Base-by-base conservation (phyloP, 2,113 vertebrate genomes). In the Tyrannus savana region DNA sequence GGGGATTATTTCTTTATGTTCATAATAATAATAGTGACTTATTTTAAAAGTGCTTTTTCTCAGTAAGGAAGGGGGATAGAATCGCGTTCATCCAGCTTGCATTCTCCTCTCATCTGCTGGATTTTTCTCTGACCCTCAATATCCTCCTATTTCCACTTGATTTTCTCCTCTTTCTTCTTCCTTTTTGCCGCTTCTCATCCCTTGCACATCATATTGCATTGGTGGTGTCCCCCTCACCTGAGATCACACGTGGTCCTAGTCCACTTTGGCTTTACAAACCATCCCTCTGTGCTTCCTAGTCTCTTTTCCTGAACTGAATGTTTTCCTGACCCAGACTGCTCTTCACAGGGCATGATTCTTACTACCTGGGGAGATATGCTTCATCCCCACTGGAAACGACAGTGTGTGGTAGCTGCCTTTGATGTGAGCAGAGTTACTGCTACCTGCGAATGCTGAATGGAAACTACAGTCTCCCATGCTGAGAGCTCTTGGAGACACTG, bases 1-100 rank as follows among this genome's bases (percentile, higher is more conserved):
- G 64, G 71, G 83, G 95, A 94, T 96, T 90, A 91, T 93, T 96
- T 95, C 80, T 95, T 84, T 67, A 83, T 88, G 41, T 92, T 95
- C 2, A 7, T 93, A 64, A 18, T 83, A 87, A 87, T 66, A 90
- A 49, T 96, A 94, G 91, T 91, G 55, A 84, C 87, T 96, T 95
- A 84, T 72, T 94, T 95, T 84, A 84, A 83, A 90, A 82, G 68
- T 73, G 92, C 58, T 97, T 96, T 93, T 67, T 10, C 68, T 93
- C 60, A 60, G 11, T 87, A 86, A 95, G 78, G 58, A 74, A 12
- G 2, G 19, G 33, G 46, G 16, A 50, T 80, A 90, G 55, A 87
- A 77, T 4, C 69, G 12, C 0, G 0, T 90, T 96, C 92, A 91
- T 90, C 47, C 76, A 89, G 68, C 76, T 94, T 81, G 47, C n/a